Percentiles rank a stretch among this genome's conserved stretches.
Conservation (phyloP, 2,113 vertebrate genomes). For the Xenopus laevis region DNA sequence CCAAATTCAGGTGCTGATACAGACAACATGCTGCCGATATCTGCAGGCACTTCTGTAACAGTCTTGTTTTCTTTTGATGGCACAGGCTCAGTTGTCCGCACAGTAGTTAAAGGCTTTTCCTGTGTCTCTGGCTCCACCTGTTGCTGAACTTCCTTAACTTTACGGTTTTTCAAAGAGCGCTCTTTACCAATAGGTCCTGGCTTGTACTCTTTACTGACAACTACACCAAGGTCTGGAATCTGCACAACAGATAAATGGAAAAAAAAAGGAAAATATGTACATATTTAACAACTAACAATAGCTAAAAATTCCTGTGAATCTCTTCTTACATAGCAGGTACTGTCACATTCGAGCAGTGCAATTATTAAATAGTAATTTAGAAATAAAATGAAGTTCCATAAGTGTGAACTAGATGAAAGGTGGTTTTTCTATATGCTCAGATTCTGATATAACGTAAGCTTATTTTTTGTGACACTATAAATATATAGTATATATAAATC, state of each 20-base stretch:
- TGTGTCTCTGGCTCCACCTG: slow-evolving; percentile 81
- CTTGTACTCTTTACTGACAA: slow-evolving; percentile 94
- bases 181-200: slow-evolving; percentile 97
- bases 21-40: slow-evolving; percentile 92
- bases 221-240: slow-evolving; percentile 87
- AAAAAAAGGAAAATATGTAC: background rate
- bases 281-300: background rate
- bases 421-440: no score
- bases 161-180: slow-evolving; percentile 92
- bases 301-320: background rate
- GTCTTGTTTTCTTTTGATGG: slow-evolving; percentile 74
- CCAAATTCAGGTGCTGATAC: slow-evolving; percentile 84
- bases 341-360: no score
- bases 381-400: no score
- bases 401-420: no score
- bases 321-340: no score
- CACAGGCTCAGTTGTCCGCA: slow-evolving; percentile 76
- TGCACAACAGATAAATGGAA: slow-evolving; percentile 51
- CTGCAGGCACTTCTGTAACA: slow-evolving; percentile 79
- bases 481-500: no score
- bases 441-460: no score
- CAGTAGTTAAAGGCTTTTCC: slow-evolving; percentile 72
- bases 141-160: slow-evolving; percentile 89
- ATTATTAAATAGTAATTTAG: no score
- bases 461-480: no score